phyloP scores from a whole-genome alignment of 30 jellyfish, hydroid and myxozoan species.

The Hydractinia echinata region DNA sequence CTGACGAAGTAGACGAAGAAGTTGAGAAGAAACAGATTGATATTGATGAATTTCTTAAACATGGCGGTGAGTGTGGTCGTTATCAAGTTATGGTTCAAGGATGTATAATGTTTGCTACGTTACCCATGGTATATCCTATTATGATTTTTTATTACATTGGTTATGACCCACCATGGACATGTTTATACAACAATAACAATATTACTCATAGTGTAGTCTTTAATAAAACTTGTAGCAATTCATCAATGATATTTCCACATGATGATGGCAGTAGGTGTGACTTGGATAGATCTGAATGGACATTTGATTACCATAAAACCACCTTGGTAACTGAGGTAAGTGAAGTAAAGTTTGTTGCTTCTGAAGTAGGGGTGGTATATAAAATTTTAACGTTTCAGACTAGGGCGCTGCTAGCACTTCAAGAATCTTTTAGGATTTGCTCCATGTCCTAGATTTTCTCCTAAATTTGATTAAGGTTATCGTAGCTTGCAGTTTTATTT shows the following conservation, averaged over 20 bases:
- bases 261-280: background rate
- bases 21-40: background rate
- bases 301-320: background rate
- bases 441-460: no score
- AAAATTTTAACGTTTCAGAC: no score
- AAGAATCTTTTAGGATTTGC: no score
- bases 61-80: conserved; percentile 73
- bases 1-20: background rate
- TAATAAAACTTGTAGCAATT: background rate
- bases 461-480: no score
- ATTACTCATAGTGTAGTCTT: background rate
- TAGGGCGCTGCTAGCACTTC: no score
- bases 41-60: conserved; percentile 42
- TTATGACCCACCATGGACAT: conserved; percentile 75
- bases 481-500: no score
- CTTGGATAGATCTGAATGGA: conserved; percentile 6
- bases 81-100: conserved; percentile 44
- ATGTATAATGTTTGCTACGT: conserved; percentile 23
- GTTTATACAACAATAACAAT: conserved; percentile 25
- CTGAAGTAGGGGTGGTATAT: no score
- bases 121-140: conserved; percentile 48
- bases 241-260: conserved; percentile 4
- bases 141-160: conserved; percentile 75
- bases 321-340: conserved; percentile 19
- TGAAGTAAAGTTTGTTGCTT: background rate